A percentile compares a stretch with the other conserved stretches of the same genome.
These are phyloP conservation scores for Grammomys dolichurus DNA, from an alignment of 2,113 vertebrate species.

Conservation along the genomic window DNA sequence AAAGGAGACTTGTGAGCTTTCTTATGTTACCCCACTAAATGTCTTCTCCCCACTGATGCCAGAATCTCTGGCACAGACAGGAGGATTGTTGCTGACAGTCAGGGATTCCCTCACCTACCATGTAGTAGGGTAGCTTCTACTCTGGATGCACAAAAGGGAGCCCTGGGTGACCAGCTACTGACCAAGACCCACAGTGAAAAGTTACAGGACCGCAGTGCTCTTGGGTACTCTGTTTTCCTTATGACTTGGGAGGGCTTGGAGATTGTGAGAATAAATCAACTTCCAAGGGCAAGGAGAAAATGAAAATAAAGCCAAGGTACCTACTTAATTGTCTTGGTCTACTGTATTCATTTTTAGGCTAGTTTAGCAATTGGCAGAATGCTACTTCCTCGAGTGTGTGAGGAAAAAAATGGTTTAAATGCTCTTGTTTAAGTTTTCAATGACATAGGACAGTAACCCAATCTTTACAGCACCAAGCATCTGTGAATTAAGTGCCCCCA, in stretches of 20 bases:
- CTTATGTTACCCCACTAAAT: not conserved
- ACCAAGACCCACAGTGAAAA: too few relatives aligned
- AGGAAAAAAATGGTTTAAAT: not conserved
- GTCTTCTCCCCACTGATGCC: not conserved
- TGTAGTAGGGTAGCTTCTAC: not conserved
- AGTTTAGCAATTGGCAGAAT: not conserved
- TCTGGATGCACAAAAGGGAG: not conserved
- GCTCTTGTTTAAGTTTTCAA: not conserved
- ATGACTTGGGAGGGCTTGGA: not conserved
- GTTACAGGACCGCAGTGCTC: not conserved
- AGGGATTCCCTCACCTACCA: not conserved
- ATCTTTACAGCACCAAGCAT: not conserved
- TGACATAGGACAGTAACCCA: not conserved
- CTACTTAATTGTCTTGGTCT: not conserved
- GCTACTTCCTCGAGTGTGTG: not conserved
- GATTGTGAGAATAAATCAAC: not conserved
- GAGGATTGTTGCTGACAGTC: not conserved
- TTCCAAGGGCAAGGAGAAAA: not conserved
- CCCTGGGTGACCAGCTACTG: rapidly evolving
- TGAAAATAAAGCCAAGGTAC: not conserved
- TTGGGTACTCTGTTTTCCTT: not conserved
- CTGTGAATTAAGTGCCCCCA: not conserved
- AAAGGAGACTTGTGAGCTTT: not conserved
- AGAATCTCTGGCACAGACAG: not conserved
- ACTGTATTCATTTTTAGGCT: not conserved